These are phyloP conservation scores for Sminthurides aquaticus DNA, from an alignment of 2,888 invertebrate species.

Conservation along the genomic window DNA sequence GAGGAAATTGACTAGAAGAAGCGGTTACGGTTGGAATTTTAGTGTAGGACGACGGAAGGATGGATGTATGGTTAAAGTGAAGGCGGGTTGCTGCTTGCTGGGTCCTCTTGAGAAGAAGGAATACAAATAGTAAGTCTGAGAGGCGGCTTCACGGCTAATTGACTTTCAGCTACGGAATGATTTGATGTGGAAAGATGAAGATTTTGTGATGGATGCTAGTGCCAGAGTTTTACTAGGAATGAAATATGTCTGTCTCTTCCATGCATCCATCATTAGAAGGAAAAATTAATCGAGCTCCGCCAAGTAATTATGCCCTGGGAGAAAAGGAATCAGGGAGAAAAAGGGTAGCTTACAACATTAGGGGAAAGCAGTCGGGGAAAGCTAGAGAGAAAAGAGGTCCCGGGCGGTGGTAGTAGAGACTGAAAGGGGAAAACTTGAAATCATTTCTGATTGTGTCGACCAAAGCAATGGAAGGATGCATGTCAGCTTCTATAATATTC, in stretches of 20 bases:
- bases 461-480: too few species aligned
- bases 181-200: slow-evolving; percentile 15
- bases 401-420: not conserved
- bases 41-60: too few species aligned
- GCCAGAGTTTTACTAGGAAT: slow-evolving; percentile 29
- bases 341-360: not conserved
- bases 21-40: too few species aligned
- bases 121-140: slow-evolving; percentile 3
- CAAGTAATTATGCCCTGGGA: slow-evolving; percentile 8
- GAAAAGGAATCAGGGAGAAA: slow-evolving; percentile 3
- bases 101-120: too few species aligned
- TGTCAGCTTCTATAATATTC: too few species aligned
- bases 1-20: too few species aligned
- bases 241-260: slow-evolving; percentile 36
- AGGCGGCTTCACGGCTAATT: slow-evolving; percentile 40
- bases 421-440: not conserved
- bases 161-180: slow-evolving; percentile 25
- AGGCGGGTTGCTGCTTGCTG: too few species aligned
- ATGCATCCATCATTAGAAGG: slow-evolving; percentile 26
- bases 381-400: not conserved
- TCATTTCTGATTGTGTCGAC: not conserved
- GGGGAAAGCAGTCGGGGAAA: not conserved
- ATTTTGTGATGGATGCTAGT: slow-evolving; percentile 38
- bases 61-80: too few species aligned
- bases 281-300: slow-evolving; percentile 21